Conservation (phyloP, 2,797 vertebrate species). For the Ctenosaura bakeri region DNA sequence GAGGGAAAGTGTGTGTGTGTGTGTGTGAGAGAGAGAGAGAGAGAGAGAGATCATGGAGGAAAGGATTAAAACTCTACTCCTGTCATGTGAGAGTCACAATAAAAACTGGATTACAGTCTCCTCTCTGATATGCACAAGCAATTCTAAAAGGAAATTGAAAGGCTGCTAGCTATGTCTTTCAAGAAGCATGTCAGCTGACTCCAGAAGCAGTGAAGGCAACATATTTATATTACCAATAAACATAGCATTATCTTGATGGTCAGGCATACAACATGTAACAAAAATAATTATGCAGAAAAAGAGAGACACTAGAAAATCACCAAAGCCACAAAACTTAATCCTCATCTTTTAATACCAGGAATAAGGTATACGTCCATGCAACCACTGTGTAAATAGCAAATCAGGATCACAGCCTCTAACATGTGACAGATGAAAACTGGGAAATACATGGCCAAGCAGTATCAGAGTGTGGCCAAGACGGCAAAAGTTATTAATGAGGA, state of each 20-base stretch:
- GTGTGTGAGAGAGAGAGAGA: too few relatives aligned
- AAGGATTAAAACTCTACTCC: too few relatives aligned
- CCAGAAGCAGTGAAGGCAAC: neutral
- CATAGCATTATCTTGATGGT: neutral
- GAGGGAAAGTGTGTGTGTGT: too few relatives aligned
- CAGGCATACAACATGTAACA: neutral
- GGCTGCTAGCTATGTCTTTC: neutral
- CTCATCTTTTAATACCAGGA: neutral
- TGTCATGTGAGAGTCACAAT: too few relatives aligned
- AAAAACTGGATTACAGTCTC: too few relatives aligned
- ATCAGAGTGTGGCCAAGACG: too few relatives aligned
- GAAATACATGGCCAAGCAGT: too few relatives aligned
- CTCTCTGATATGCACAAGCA: too few relatives aligned
- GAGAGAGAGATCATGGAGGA: too few relatives aligned
- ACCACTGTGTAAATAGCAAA: neutral
- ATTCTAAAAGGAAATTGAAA: neutral
- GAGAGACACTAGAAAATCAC: neutral
- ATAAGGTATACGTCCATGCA: neutral
- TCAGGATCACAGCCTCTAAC: neutral
- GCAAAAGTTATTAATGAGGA: too few relatives aligned
- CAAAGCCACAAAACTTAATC: neutral
- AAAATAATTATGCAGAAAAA: neutral
- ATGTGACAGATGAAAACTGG: too few relatives aligned
- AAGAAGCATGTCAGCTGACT: neutral
- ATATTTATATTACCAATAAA: neutral